phyloP scores from a whole-genome alignment of 37 sponge, comb jelly and placozoan species.

The Haliclona indistincta region DNA sequence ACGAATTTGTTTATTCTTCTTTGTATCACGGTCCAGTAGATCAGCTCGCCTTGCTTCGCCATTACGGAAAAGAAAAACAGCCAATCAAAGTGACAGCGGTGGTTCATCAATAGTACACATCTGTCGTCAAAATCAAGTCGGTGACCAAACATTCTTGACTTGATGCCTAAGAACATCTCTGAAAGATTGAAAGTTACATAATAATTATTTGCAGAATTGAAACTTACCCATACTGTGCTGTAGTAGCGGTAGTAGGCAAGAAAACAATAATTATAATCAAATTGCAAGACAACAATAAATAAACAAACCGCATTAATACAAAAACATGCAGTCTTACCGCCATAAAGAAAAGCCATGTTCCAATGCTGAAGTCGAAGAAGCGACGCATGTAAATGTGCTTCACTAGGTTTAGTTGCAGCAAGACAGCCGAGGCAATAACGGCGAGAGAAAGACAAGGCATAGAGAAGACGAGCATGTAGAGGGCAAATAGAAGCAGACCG shows the following conservation, averaged over 20 bases:
- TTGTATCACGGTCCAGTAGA: slow-evolving; percentile 63
- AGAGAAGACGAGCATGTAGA: neutral
- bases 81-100: slow-evolving; percentile 85
- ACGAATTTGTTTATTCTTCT: slow-evolving; percentile 39
- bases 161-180: slow-evolving; percentile 59
- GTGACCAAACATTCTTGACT: slow-evolving; percentile 52
- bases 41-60: slow-evolving; percentile 48
- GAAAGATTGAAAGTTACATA: neutral
- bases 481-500: slow-evolving; percentile 11
- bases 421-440: neutral
- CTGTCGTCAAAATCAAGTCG: slow-evolving; percentile 34
- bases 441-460: neutral
- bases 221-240: too few species aligned
- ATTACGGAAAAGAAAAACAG: slow-evolving; percentile 74
- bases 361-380: slow-evolving; percentile 13
- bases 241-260: too few species aligned
- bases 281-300: too few species aligned
- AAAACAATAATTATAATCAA: too few species aligned
- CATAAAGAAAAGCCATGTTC: slow-evolving; percentile 6
- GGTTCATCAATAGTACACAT: slow-evolving; percentile 78
- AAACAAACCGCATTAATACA: too few species aligned
- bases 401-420: neutral
- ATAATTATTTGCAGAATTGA: too few species aligned
- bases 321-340: too few species aligned
- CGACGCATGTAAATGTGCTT: neutral